Conservation (phyloP, 2,888 invertebrate genomes). For the Spatulosminthurus flaviceps region DNA sequence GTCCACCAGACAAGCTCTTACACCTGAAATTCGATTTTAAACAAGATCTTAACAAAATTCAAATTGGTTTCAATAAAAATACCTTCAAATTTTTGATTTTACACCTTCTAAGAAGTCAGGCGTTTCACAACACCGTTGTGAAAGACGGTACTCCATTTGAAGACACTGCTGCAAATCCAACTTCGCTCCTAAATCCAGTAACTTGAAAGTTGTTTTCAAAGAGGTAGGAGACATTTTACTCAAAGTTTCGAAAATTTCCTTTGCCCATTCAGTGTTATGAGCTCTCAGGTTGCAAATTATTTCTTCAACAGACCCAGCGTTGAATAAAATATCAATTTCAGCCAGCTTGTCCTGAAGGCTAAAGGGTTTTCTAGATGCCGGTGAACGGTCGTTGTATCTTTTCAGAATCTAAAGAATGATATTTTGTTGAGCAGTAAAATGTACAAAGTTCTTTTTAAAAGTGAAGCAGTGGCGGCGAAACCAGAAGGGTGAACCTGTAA, state of each 20-base stretch:
- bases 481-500: too few relatives aligned
- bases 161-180: slow-evolving; percentile 83
- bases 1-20: slow-evolving; percentile 86
- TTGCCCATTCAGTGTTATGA: slow-evolving; percentile 86
- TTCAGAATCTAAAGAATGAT: slow-evolving; percentile 55
- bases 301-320: slow-evolving; percentile 78
- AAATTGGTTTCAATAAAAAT: too few relatives aligned
- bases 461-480: too few relatives aligned
- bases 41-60: too few relatives aligned
- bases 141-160: slow-evolving; percentile 88
- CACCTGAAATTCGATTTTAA: slow-evolving; percentile 79
- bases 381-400: slow-evolving; percentile 53
- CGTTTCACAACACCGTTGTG: slow-evolving; percentile 71
- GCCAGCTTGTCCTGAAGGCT: slow-evolving; percentile 64
- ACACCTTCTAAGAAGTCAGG: slow-evolving; percentile 86
- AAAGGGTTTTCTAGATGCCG: slow-evolving; percentile 55
- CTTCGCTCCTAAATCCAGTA: slow-evolving; percentile 79
- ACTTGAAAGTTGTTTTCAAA: slow-evolving; percentile 84
- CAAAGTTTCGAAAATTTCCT: slow-evolving; percentile 75
- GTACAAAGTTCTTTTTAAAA: too few relatives aligned
- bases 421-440: not conserved
- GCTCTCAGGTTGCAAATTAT: slow-evolving; percentile 78
- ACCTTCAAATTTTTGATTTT: too few relatives aligned
- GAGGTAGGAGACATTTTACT: slow-evolving; percentile 90
- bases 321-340: slow-evolving; percentile 82